Conservation (phyloP, 2,113 vertebrate species). For the Chaetodon trifascialis region DNA sequence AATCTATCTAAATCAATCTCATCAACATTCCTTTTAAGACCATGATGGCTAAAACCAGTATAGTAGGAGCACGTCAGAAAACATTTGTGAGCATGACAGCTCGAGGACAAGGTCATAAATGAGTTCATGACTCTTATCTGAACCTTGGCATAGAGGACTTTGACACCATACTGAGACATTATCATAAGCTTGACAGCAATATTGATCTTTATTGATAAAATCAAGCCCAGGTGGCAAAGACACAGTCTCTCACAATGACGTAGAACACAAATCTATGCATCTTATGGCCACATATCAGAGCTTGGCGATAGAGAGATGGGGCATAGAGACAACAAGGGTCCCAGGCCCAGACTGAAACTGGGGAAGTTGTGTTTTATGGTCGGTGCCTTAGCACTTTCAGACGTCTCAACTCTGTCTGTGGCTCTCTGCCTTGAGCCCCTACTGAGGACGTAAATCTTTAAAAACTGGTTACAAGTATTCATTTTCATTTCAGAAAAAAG, state of each 20-base stretch:
- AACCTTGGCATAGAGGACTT: constrained; percentile 6
- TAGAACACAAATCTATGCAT: too few species aligned
- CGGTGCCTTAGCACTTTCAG: not conserved
- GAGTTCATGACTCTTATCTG: not conserved
- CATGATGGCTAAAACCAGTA: not conserved
- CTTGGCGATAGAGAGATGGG: too few species aligned
- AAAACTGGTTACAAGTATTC: not conserved
- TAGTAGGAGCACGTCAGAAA: not conserved
- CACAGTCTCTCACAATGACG: not conserved
- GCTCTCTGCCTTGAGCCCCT: too few species aligned
- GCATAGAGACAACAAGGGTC: not conserved
- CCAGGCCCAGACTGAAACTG: not conserved
- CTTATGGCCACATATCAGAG: too few species aligned
- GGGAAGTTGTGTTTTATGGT: not conserved
- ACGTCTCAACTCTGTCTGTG: not conserved
- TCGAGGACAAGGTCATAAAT: constrained; percentile 14
- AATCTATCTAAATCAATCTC: not conserved
- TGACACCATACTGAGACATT: not conserved
- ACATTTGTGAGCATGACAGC: not conserved
- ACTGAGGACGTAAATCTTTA: not conserved
- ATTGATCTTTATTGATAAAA: constrained; percentile 4
- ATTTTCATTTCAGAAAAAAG: too few species aligned
- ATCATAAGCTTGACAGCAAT: not conserved
- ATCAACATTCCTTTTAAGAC: not conserved
- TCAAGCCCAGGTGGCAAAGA: not conserved